These are phyloP conservation scores for Zelostemma sp. DNA, from an alignment of 1,140 invertebrate species.

Conservation along the genomic window DNA sequence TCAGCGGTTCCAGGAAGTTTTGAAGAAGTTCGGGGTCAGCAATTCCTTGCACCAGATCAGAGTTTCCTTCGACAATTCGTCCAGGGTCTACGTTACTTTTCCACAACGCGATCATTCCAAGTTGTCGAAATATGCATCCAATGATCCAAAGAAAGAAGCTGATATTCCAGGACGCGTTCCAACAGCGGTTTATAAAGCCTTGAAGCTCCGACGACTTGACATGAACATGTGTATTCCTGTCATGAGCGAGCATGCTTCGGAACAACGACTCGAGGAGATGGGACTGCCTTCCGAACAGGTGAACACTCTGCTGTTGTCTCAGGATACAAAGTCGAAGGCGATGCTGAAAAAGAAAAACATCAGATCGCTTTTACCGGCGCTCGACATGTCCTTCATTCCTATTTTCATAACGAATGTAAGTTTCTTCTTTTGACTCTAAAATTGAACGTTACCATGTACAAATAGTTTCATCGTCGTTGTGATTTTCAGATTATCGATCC, in stretches of 20 bases:
- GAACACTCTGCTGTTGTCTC: not conserved
- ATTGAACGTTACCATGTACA: not conserved
- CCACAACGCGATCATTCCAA: slow-evolving; percentile 32
- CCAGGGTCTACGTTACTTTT: slow-evolving; percentile 75
- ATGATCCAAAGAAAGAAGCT: slow-evolving; percentile 46
- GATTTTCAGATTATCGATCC: slow-evolving; percentile 69
- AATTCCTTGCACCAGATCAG: slow-evolving; percentile 65
- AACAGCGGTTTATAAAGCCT: slow-evolving; percentile 79
- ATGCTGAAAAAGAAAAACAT: slow-evolving; percentile 2
- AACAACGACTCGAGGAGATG: slow-evolving; percentile 20
- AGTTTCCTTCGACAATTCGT: slow-evolving; percentile 75
- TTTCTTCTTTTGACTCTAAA: not conserved
- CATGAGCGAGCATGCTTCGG: slow-evolving; percentile 53
- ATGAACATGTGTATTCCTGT: slow-evolving; percentile 69
- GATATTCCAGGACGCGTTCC: slow-evolving; percentile 75
- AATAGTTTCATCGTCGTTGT: not conserved
- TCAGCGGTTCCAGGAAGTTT: slow-evolving; percentile 70
- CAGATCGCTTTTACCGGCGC: slow-evolving; percentile 66
- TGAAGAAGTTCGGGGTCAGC: slow-evolving; percentile 58
- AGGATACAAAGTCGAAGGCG: not conserved
- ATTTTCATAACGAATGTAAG: slow-evolving; percentile 66
- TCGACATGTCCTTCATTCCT: slow-evolving; percentile 68
- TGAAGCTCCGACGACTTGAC: slow-evolving; percentile 78
- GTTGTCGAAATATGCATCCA: slow-evolving; percentile 18
- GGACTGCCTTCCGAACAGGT: not conserved